Evolutionary conservation across 2,888 invertebrate species (phyloP).

Genomic region (Harpagoxenus sublaevis): DNA sequence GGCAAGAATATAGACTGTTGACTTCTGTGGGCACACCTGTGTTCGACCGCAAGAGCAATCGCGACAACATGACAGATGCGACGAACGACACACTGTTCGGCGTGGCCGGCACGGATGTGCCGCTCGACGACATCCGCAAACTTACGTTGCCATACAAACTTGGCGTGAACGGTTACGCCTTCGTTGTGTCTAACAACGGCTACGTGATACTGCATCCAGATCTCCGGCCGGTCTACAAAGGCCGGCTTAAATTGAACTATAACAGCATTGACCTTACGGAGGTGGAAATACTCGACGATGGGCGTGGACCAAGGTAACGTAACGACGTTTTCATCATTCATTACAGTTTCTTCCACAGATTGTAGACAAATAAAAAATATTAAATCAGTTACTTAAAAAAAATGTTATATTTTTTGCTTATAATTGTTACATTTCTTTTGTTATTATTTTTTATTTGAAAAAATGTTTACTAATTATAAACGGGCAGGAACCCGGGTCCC

Average conservation of each 20-base stretch:
- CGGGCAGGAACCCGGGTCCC: slow-evolving; percentile 79
- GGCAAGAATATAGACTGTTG: slow-evolving; percentile 90
- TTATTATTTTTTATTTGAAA: neutral
- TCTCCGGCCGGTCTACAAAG: slow-evolving; percentile 92
- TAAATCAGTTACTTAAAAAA: neutral
- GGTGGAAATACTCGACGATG: slow-evolving; percentile 94
- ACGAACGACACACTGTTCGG: slow-evolving; percentile 93
- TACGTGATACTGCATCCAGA: slow-evolving; percentile 98
- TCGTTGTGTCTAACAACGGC: slow-evolving; percentile 98
- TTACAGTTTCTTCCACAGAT: neutral
- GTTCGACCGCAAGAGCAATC: slow-evolving; percentile 91
- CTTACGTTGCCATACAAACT: slow-evolving; percentile 97
- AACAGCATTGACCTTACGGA: slow-evolving; percentile 98
- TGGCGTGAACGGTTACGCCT: slow-evolving; percentile 98
- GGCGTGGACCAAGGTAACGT: slow-evolving; percentile 89
- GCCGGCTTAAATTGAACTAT: slow-evolving; percentile 94
- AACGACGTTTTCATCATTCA: neutral
- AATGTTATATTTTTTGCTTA: neutral
- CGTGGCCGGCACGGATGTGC: slow-evolving; percentile 98
- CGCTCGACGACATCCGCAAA: slow-evolving; percentile 96
- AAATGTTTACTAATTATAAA: slow-evolving; percentile 54
- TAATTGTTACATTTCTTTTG: neutral
- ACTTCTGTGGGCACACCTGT: slow-evolving; percentile 98
- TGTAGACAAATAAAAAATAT: neutral
- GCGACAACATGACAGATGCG: slow-evolving; percentile 88